Conservation (phyloP, 2,797 vertebrate genomes). For the Alcedo atthis region DNA sequence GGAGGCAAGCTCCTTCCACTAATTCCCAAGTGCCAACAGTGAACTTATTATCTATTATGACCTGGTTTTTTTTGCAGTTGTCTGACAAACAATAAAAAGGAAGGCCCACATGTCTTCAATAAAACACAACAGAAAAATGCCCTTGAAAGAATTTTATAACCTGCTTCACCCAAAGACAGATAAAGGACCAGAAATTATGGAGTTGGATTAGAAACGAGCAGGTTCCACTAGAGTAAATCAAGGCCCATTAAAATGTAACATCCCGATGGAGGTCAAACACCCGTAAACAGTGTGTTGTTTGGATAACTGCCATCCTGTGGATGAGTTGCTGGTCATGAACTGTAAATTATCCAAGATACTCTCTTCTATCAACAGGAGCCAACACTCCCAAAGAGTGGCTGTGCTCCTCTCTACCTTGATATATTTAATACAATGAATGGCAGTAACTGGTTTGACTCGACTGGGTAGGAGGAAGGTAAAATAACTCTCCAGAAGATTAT, state of each 20-base stretch:
- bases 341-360: not conserved
- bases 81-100: not conserved
- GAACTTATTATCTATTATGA: not conserved
- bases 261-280: not conserved
- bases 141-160: constrained; percentile 10
- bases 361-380: not conserved
- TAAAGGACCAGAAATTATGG: not conserved
- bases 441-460: not conserved
- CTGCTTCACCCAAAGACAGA: not conserved
- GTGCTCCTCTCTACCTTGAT: not conserved
- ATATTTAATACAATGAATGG: not conserved
- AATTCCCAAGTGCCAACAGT: not conserved
- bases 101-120: not conserved
- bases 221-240: not conserved
- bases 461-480: constrained; percentile 2
- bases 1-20: not conserved
- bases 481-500: constrained; percentile 12
- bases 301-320: not conserved
- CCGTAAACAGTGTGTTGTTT: not conserved
- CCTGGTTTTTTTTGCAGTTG: not conserved
- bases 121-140: not conserved
- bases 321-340: not conserved
- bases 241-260: not conserved
- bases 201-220: not conserved
- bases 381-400: not conserved